Evolutionary conservation across 2,888 invertebrate species (phyloP).

Genomic region (Eumacrocentrus americanus): DNA sequence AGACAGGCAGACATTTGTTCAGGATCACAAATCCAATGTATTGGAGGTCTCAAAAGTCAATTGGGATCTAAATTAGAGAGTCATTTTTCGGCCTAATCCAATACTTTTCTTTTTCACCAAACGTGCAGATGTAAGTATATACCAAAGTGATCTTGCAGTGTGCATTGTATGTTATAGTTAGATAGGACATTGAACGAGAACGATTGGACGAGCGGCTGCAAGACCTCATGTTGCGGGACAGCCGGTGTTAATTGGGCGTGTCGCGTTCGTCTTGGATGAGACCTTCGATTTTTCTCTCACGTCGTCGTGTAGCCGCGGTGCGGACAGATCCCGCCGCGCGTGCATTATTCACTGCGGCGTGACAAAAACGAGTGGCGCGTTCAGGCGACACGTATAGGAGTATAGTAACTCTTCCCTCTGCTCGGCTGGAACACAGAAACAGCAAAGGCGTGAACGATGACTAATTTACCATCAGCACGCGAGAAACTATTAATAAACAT

Average conservation of each 20-base stretch:
- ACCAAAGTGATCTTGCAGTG: too few relatives aligned
- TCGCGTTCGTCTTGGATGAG: conserved; percentile 9
- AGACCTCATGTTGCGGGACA: not conserved
- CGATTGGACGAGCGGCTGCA: not conserved
- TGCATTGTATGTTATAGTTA: not conserved
- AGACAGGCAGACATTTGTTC: too few relatives aligned
- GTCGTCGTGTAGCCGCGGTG: conserved; percentile 23
- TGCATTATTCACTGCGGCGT: conserved; percentile 39
- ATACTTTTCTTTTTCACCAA: too few relatives aligned
- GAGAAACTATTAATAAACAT: conserved; percentile 45
- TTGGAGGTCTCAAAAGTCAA: too few relatives aligned
- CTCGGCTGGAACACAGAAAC: conserved; percentile 22
- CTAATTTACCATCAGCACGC: conserved; percentile 46
- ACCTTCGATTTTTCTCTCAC: conserved; percentile 32
- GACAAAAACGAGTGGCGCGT: conserved; percentile 41
- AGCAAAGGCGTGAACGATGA: conserved; percentile 35
- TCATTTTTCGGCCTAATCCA: too few relatives aligned
- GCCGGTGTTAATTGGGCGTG: conserved; percentile 18
- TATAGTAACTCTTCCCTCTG: conserved; percentile 31
- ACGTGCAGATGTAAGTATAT: too few relatives aligned
- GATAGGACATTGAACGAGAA: not conserved
- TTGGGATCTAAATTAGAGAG: too few relatives aligned
- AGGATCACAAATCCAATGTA: too few relatives aligned
- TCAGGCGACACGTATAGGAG: conserved; percentile 42
- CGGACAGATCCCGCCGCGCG: conserved; percentile 34